Conservation (phyloP, 2,888 invertebrate genomes). For the Rugalucina vietnamica region DNA sequence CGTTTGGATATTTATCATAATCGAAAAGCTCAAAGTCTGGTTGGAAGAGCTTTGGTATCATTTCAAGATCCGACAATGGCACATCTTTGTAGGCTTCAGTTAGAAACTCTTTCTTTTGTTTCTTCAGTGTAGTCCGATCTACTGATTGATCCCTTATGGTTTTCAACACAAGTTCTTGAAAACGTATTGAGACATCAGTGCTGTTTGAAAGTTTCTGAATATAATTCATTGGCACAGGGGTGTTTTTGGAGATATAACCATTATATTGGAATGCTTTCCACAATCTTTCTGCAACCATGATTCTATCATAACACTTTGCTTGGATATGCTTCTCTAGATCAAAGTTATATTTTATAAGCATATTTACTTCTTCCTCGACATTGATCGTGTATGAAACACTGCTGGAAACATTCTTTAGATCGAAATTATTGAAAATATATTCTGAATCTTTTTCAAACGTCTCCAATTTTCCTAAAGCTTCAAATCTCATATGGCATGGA, state of each 20-base stretch:
- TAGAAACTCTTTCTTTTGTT: slow-evolving; percentile 45
- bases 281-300: slow-evolving; percentile 45
- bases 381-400: neutral
- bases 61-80: slow-evolving; percentile 16
- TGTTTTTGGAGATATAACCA: slow-evolving; percentile 54
- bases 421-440: slow-evolving; percentile 47
- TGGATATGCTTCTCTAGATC: slow-evolving; percentile 30
- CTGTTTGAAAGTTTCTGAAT: neutral
- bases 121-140: neutral
- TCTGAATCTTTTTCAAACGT: slow-evolving; percentile 48
- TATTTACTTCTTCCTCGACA: slow-evolving; percentile 44
- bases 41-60: slow-evolving; percentile 38
- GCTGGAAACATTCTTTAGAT: slow-evolving; percentile 24
- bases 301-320: slow-evolving; percentile 39
- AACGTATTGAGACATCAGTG: neutral
- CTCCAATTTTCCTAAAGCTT: slow-evolving; percentile 64
- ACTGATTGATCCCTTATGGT: slow-evolving; percentile 1
- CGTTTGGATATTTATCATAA: slow-evolving; percentile 34
- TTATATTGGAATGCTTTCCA: slow-evolving; percentile 61
- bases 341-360: slow-evolving; percentile 54
- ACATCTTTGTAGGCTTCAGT: slow-evolving; percentile 44
- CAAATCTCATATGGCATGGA: slow-evolving; percentile 60
- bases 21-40: slow-evolving; percentile 63
- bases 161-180: neutral
- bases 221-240: slow-evolving; percentile 13